A percentile compares a stretch with the other conserved stretches of the same genome.
These are phyloP conservation scores for Callospermophilus lateralis DNA, from an alignment of 2,113 vertebrate species.

Conservation along the genomic window DNA sequence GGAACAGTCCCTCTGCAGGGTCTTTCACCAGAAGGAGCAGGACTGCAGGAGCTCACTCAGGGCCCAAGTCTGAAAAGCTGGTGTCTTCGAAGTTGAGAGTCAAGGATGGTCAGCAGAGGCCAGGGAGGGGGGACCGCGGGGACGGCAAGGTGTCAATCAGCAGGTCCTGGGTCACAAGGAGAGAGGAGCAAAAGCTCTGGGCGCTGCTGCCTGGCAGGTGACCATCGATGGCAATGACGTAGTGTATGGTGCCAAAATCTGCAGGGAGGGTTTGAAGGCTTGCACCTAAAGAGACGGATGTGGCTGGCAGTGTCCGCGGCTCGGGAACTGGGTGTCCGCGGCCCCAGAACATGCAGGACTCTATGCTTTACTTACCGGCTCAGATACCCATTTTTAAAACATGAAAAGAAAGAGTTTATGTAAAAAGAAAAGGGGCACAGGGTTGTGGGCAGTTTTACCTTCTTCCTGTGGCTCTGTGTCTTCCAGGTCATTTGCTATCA, in stretches of 20 bases:
- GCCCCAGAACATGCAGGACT: no score
- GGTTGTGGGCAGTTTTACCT: not conserved
- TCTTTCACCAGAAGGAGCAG: not conserved
- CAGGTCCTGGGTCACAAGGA: fast-evolving
- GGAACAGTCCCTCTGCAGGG: no score
- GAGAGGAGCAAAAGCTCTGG: not conserved
- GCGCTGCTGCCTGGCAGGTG: no score
- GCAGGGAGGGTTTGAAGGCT: no score
- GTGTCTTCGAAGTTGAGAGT: not conserved
- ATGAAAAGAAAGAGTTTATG: not conserved
- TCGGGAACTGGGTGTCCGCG: no score
- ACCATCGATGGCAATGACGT: fast-evolving
- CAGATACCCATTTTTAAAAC: not conserved
- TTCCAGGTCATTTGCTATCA: not conserved
- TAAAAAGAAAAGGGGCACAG: no score
- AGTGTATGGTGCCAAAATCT: no score
- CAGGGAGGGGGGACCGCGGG: fast-evolving
- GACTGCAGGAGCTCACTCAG: fast-evolving
- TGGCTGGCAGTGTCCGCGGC: no score
- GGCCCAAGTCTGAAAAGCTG: not conserved
- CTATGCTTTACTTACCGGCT: no score
- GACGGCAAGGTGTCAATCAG: not conserved
- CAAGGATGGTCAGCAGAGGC: not conserved
- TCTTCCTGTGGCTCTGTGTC: no score
- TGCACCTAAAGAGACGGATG: no score